These are phyloP conservation scores for Sminthurinus aureus DNA, from an alignment of 2,888 invertebrate species.

Conservation along the genomic window DNA sequence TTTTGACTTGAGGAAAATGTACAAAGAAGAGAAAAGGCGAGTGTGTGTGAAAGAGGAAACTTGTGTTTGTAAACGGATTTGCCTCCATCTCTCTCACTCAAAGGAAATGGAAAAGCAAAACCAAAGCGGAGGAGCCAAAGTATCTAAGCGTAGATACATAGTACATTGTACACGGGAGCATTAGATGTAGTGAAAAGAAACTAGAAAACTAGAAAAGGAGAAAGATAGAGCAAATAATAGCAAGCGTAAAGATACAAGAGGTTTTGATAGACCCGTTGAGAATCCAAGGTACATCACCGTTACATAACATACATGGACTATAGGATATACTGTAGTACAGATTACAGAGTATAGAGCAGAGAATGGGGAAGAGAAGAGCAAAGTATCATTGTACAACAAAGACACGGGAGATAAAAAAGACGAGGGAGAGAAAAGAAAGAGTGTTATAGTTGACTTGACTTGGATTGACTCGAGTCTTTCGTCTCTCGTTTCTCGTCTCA, in stretches of 20 bases:
- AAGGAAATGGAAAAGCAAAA: background rate
- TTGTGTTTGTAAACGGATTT: slow-evolving; percentile 45
- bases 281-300: background rate
- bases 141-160: no score
- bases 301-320: no score
- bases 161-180: no score
- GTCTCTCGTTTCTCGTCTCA: no score
- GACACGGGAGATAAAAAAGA: slow-evolving; percentile 31
- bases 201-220: background rate
- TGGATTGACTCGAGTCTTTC: no score
- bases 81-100: slow-evolving; percentile 9
- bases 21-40: background rate
- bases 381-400: slow-evolving; percentile 14
- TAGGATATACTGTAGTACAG: no score
- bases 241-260: slow-evolving; percentile 3
- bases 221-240: slow-evolving; percentile 17
- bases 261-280: slow-evolving; percentile 38
- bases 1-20: slow-evolving; percentile 32
- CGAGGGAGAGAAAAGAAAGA: slow-evolving; percentile 21
- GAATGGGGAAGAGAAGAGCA: background rate
- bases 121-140: no score
- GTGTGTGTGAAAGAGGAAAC: slow-evolving; percentile 35
- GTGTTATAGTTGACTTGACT: no score
- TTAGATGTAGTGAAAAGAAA: no score
- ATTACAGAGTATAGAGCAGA: no score